These are phyloP conservation scores for Fratercula arctica DNA, from an alignment of 2,797 vertebrate genomes.

Conservation along the genomic window DNA sequence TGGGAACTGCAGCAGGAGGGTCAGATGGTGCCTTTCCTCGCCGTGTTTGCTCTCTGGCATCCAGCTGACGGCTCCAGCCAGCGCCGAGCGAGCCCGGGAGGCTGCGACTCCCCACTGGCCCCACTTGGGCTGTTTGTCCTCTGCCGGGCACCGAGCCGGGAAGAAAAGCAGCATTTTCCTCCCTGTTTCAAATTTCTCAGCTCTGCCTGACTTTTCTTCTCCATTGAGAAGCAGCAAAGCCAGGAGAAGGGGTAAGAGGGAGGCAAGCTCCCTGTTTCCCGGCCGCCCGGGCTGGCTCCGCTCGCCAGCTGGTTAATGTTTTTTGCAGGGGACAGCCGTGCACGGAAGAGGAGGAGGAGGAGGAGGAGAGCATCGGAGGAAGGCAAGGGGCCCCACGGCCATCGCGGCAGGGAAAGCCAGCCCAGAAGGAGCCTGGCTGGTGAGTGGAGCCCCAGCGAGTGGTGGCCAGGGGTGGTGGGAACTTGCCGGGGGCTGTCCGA, in stretches of 20 bases:
- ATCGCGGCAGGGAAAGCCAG: neutral
- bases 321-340: neutral
- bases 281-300: rapidly evolving
- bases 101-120: neutral
- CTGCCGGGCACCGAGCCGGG: neutral
- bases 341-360: conserved; percentile 41
- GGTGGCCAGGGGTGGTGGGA: rapidly evolving
- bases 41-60: conserved; percentile 49
- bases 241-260: neutral
- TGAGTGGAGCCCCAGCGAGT: neutral
- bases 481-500: rapidly evolving
- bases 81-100: neutral
- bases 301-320: conserved; percentile 33
- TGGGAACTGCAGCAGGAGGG: neutral
- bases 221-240: neutral
- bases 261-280: neutral
- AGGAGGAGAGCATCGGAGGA: conserved; percentile 25
- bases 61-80: conserved; percentile 7
- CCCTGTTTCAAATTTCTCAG: neutral
- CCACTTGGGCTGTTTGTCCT: conserved; percentile 24
- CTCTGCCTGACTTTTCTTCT: neutral
- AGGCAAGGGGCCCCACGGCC: neutral
- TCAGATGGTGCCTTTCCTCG: neutral
- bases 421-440: neutral
- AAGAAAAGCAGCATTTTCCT: neutral